Evolutionary conservation across 53 echinoderm and acorn worm genomes (phyloP).

Genomic region (Holothuria scabra): DNA sequence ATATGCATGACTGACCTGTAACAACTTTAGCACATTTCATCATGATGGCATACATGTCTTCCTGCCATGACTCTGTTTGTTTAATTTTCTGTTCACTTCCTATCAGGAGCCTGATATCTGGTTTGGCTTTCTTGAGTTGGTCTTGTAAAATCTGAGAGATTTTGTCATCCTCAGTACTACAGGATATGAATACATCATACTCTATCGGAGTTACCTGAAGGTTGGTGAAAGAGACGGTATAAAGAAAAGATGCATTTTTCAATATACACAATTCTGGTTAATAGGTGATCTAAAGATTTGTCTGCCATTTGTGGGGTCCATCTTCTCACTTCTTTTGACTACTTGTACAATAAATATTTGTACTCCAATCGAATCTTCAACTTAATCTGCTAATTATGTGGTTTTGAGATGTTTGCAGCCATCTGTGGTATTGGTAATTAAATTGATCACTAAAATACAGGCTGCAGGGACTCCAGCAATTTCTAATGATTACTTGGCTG

Average conservation of each 20-base stretch:
- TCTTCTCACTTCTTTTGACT: too few species aligned
- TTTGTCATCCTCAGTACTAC: slow-evolving; percentile 71
- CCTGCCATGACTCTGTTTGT: slow-evolving; percentile 75
- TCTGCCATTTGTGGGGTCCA: too few species aligned
- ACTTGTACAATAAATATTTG: too few species aligned
- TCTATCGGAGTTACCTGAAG: slow-evolving; percentile 72
- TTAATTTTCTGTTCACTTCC: slow-evolving; percentile 68
- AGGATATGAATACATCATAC: slow-evolving; percentile 90
- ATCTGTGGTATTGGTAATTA: too few species aligned
- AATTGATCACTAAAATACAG: too few species aligned
- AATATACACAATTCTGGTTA: too few species aligned
- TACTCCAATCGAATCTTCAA: too few species aligned
- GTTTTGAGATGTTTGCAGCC: too few species aligned
- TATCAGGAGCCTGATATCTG: slow-evolving; percentile 73
- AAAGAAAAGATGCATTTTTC: slow-evolving; percentile 1
- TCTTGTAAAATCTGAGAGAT: slow-evolving; percentile 64
- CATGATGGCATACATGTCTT: slow-evolving; percentile 92
- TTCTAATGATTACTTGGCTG: too few species aligned
- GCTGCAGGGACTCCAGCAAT: too few species aligned
- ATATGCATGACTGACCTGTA: slow-evolving; percentile 54
- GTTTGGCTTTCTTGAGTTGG: slow-evolving; percentile 54
- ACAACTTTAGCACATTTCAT: slow-evolving; percentile 79
- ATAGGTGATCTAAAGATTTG: too few species aligned
- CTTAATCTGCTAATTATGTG: too few species aligned
- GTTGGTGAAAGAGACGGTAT: not conserved